Evolutionary conservation across 2,797 vertebrate species (phyloP), one percentile per base, ranked within the genome.

Genomic region (Sebastes iracundus): DNA sequence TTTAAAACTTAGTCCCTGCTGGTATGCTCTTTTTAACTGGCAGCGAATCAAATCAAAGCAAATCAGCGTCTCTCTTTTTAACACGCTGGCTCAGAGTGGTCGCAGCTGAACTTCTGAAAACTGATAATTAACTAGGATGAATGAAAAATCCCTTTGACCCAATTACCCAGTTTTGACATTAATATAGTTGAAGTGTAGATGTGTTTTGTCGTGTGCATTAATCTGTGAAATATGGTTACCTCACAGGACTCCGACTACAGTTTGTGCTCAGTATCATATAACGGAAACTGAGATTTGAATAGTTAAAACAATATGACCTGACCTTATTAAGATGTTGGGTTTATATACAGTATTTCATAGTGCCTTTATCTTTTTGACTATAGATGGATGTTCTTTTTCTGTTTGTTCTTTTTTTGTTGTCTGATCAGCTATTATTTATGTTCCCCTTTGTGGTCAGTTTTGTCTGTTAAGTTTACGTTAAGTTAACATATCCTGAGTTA

Each of bases 91-190:
- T 55, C 53, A 14, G 38, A 46, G 13, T 18, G 10, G 49, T 33
- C 5, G 22, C 25, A 20, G 64, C 22, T 30, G 30, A 63, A 71
- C 16, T 49, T 76, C 7, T 70, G 13, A 42, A 58, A 75, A 52
- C 8, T 32, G 61, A 64, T 79, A 14, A 73, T 79, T 38, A 75
- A 68, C 56, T 12, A 61, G 46, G 18, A 73, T 61, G 22, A 35
- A 13, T 20, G 7, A 22, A 62, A 60, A 75, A 66, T 76, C 63
- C 25, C 18, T 58, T 58, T 6, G 22, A 25, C 22, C 63, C 60
- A 77, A 35, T 75, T 72, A 75, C 9, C 22, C 32, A 63, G 3
- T 16, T 52, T 7, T 67, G 1, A 63, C 52, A 38, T 55, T 6
- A 25, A 46, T 30, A 49, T 61, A 33, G n/a, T 22, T 59, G 7